Conservation (phyloP, 2,113 vertebrate species). For the Cebidichthys violaceus region DNA sequence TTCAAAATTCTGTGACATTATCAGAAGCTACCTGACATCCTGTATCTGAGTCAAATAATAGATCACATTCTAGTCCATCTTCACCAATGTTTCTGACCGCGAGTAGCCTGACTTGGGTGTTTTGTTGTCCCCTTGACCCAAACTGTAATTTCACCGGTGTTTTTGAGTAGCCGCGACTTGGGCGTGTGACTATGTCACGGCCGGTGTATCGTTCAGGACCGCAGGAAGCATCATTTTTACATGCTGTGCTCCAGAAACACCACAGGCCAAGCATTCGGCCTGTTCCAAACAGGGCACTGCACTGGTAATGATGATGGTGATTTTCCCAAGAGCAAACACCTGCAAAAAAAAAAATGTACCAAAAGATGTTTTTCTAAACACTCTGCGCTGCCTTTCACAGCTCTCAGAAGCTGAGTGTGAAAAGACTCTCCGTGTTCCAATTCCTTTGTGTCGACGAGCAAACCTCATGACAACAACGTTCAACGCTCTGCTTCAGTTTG, state of each 20-base stretch:
- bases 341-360: neutral
- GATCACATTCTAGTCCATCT: neutral
- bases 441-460: neutral
- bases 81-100: no score
- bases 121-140: no score
- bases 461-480: neutral
- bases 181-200: no score
- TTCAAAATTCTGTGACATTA: conserved; percentile 14
- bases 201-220: no score
- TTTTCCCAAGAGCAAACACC: neutral
- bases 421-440: neutral
- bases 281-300: no score
- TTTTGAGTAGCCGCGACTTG: no score
- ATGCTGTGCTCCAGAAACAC: no score
- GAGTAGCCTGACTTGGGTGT: no score
- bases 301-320: neutral
- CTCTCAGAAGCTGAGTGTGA: neutral
- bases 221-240: no score
- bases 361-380: neutral
- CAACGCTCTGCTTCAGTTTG: neutral
- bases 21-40: neutral
- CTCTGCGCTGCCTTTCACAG: neutral
- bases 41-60: conserved; percentile 6
- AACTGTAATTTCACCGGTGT: neutral
- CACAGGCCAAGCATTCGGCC: no score